Evolutionary conservation across 2,797 vertebrate species (phyloP), one percentile per base, ranked within the genome.

Genomic region (Phrynocephalus vlangalii): DNA sequence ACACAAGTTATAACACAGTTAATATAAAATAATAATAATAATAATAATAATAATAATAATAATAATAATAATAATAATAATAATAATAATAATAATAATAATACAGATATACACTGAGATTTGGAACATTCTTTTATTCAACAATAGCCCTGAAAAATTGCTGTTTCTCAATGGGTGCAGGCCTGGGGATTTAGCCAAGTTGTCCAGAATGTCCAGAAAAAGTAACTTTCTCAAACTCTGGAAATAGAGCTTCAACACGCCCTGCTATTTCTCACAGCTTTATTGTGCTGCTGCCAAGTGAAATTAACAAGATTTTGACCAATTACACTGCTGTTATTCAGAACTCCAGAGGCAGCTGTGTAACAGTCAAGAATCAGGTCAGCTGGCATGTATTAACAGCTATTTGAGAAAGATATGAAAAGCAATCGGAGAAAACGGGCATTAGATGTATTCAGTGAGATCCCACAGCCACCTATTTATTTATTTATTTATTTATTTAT

Each of bases 351-450:
- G 78, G 52, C 66, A 90, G 72, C 22, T 87, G 86, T 33, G 87
- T 87, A 87, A 82, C 16, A 16, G 67, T 63, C 33, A 80, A 92
- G 44, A 90, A 88, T 88, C 1, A 30, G 15, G 82, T 24, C 4
- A 78, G 15, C 10, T 89, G 83, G 91, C 70, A 44, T 66, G 38
- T 48, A 86, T 73, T 90, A 78, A 33, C 0, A 50, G 80, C 3
- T 85, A 79, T 38, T 56, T 79, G 18, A 71, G 44, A 90, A 92
- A 93, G 79, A 56, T 33, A 76, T 28, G 70, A 22, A 79, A 30
- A 90, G 68, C 22, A 89, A 30, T 30, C 60, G 24, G 66, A 90
- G 28, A 85, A 22, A 26, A 6, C 71, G 16, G n/a, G 1, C 20
- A 71, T 2, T 30, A 68, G 10, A 83, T 4, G 1, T 48, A 80